phyloP scores from a whole-genome alignment of 2,797 vertebrate genomes.

The Gobio occitaniae region DNA sequence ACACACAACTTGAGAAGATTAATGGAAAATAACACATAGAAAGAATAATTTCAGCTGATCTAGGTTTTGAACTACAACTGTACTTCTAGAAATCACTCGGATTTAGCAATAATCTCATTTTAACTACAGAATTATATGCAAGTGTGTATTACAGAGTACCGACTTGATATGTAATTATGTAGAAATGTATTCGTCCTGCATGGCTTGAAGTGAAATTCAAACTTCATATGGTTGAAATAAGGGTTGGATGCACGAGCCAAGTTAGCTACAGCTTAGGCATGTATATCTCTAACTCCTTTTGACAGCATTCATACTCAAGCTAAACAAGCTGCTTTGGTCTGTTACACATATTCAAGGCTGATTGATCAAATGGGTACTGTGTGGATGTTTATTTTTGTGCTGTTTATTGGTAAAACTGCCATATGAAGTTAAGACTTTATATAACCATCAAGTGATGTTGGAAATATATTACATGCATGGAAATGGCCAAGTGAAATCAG shows the following conservation, averaged over 20 bases:
- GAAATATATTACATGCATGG: neutral
- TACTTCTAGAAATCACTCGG: neutral
- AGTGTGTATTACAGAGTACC: neutral
- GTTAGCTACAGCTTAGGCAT: neutral
- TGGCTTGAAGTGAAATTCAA: neutral
- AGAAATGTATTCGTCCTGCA: neutral
- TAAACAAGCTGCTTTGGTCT: neutral
- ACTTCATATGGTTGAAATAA: slow-evolving; percentile 1
- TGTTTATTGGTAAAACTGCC: neutral
- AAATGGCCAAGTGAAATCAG: neutral
- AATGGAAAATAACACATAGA: neutral
- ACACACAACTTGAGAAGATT: neutral
- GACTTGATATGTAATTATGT: neutral
- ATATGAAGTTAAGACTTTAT: neutral
- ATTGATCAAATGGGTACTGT: neutral
- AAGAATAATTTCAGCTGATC: neutral
- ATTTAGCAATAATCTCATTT: slow-evolving; percentile 2
- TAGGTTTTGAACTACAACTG: neutral
- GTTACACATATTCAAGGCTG: neutral
- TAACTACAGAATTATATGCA: neutral
- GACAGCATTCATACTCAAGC: neutral
- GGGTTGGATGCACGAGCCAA: neutral
- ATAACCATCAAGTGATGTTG: neutral
- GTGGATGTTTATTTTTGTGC: slow-evolving; percentile 5
- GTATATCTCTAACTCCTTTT: neutral